These are phyloP conservation scores for Chionoecetes opilio DNA, from an alignment of 1,140 invertebrate genomes.

Conservation along the genomic window DNA sequence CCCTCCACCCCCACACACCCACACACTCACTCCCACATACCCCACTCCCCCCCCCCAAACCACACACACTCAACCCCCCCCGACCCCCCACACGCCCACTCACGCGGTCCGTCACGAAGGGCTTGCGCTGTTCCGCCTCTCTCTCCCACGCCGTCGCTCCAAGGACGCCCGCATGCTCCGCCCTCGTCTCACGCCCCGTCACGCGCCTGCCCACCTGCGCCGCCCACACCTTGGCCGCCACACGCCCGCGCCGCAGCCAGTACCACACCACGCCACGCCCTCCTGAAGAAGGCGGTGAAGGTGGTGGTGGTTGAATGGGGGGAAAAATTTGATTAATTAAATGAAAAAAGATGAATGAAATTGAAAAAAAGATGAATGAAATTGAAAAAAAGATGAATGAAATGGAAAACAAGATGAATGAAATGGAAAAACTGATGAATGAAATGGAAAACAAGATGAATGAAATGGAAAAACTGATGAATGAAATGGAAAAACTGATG, in stretches of 20 bases:
- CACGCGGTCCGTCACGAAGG: constrained; percentile 66
- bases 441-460: not conserved
- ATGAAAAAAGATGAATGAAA: not conserved
- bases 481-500: not conserved
- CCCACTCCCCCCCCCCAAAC: no score
- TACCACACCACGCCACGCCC: not conserved
- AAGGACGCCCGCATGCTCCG: not conserved
- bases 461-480: not conserved
- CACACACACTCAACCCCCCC: no score
- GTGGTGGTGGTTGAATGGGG: no score
- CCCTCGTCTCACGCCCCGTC: not conserved
- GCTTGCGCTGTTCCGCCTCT: constrained; percentile 63
- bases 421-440: not conserved
- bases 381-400: not conserved
- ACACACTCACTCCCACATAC: no score
- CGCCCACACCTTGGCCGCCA: constrained; percentile 44
- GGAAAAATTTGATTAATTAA: no score
- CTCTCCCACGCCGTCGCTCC: constrained; percentile 47
- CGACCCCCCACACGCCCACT: not conserved
- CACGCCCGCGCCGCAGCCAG: constrained; percentile 50
- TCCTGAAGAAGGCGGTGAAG: not conserved
- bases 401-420: not conserved
- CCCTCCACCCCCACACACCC: no score
- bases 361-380: not conserved
- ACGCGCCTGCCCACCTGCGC: not conserved